Percentiles rank a stretch among this genome's conserved stretches.
Evolutionary conservation across 1,140 invertebrate genomes (phyloP).

Genomic region (Papilio dardanus): DNA sequence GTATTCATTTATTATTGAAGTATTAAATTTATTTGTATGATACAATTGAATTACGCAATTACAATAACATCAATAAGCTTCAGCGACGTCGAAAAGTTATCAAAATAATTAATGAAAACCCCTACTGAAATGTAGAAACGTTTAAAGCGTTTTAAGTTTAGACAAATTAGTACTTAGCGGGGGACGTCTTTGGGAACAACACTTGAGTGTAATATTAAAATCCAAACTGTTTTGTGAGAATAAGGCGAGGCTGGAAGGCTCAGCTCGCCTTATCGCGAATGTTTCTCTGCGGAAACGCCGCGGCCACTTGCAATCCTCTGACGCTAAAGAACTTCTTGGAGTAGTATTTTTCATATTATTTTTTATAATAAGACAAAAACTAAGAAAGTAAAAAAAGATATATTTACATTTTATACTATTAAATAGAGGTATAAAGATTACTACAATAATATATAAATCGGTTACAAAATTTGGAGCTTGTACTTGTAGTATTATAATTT

Average conservation of each 20-base stretch:
- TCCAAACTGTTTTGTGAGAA: conserved; percentile 68
- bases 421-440: no score
- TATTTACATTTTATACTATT: no score
- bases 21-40: no score
- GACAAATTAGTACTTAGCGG: conserved; percentile 77
- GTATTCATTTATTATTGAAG: no score
- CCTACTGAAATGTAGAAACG: conserved; percentile 55
- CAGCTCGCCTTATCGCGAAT: conserved; percentile 69
- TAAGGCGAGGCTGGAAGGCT: conserved; percentile 45
- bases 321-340: conserved; percentile 44
- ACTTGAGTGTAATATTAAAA: conserved; percentile 79
- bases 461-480: no score
- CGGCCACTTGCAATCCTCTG: conserved; percentile 62
- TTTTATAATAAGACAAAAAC: no score
- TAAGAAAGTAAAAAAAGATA: no score
- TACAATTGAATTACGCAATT: background rate
- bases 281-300: conserved; percentile 69
- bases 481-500: no score
- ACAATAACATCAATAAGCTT: conserved; percentile 10
- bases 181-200: conserved; percentile 71
- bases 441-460: no score
- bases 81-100: conserved; percentile 1
- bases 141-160: conserved; percentile 65
- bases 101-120: conserved; percentile 35
- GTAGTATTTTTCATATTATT: no score